Base-by-base conservation (phyloP, 2,797 vertebrate genomes). In the Botia almorhae region DNA sequence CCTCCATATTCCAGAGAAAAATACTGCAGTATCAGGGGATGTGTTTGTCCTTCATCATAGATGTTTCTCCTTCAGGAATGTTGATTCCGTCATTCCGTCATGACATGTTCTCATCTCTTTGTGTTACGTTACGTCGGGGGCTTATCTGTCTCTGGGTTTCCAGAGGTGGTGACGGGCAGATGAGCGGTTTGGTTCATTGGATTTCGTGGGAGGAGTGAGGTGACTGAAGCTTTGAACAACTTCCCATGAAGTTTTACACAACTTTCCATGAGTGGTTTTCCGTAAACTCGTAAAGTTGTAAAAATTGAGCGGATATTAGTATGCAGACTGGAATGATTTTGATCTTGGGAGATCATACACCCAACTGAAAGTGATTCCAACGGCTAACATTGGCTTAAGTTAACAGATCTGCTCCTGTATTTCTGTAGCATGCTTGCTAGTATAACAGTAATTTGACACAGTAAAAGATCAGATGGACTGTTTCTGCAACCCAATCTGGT, bases 91-190 rank as follows among this genome's bases (percentile, higher is more conserved):
- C n/a, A 77, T 77, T 69, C 58, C 75, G 4, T 77, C 53, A 48
- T 70, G 48, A 76, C 56, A 60, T 69, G 67, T 61, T 21, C 53
- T 36, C 2, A 55, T 78, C 39, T 70, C 43, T 7, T 70, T 78
- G 33, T 33, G 33, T 33, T 33, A 17, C 17, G 13, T 61, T 50
- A 78, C 48, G 23, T 60, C 36, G 63, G 64, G 19, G 51, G 64
- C 51, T 76, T 65, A 50, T 51, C 61, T 43, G 33, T 13, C n/a
- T 55, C 60, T 23, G 43, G 12, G 50, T 69, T 12, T 51, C 4
- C n/a, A 70, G 17, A 70, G 43, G 55, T 78, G 14, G 10, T 69
- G 75, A 69, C 12, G 1, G 33, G 33, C 36, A 29, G 64, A 7
- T 77, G 75, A 69, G 36, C 14, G 46, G 64, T 77, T 53, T 51